Base-by-base conservation (phyloP, 2,888 invertebrate genomes). In the Dromius quadrimaculatus region DNA sequence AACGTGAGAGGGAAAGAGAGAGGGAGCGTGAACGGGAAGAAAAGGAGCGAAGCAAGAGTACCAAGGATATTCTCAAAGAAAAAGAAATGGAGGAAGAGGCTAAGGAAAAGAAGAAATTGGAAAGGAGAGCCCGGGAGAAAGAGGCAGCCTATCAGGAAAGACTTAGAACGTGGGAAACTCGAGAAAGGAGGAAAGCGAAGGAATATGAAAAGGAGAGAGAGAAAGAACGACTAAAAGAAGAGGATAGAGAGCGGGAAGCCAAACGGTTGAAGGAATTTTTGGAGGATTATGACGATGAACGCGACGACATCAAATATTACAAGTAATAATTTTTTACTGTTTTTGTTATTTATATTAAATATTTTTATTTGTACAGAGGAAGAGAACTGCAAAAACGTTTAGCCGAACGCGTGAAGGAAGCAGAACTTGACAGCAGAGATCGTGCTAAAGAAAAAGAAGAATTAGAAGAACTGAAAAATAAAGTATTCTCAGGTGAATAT, bases 211-310 rank as follows among this genome's bases (percentile, higher is more conserved):
- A 92, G 82, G 92, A 95, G 81, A 89, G 91, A 71, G 92, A 94
- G 78, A 92, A 92, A 76, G 95, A 95, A 80, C 85, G 92, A 50
- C 87, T 91, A 75, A 91, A 92, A 77, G 92, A 94, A 78, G 92
- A 93, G 78, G 96, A 97, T 81, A 87, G 94, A 71, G 92, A 93
- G 81, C 89, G 91, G 71, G 98, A 99, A 83, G 97, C 97, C 0
- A 94, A 95, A 83, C 87, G 95, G 43, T 87, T 99, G 65, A 96
- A 97, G 83, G 96, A 98, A 85, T 99, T 99, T 83, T 87, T 99
- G 1, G 99, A 99, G 84, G 98, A 99, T 83, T 99, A 99, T 80
- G 98, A 98, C 79, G 99, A 99, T 82, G 97, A 98, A 83, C 87
- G 97, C 63, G 97, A 98, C 82, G 99, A 99, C 82, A 88, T 92